These are phyloP conservation scores for Phaetusa simplex DNA, from an alignment of 2,113 vertebrate species.

Conservation along the genomic window DNA sequence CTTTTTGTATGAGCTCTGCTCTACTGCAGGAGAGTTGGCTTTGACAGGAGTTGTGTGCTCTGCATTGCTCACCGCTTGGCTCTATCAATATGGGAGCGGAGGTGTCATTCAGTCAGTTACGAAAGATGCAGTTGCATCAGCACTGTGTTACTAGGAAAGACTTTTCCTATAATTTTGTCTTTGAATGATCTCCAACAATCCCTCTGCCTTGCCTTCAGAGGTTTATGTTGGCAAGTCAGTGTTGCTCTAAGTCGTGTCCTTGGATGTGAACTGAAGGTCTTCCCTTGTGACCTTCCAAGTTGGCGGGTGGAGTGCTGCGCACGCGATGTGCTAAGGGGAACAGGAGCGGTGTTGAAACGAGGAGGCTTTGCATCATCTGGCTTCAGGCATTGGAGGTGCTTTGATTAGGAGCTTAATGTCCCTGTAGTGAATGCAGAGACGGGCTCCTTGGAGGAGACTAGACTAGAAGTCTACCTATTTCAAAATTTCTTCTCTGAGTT, in stretches of 20 bases:
- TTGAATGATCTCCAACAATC: background rate
- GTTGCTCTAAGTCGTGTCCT: background rate
- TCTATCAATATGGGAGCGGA: background rate
- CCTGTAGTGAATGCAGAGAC: background rate
- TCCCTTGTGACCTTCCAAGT: background rate
- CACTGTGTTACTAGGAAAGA: background rate
- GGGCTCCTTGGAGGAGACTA: background rate
- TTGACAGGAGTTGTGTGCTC: background rate
- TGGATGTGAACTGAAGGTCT: background rate
- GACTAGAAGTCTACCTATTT: background rate
- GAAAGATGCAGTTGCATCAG: background rate
- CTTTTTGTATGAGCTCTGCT: background rate
- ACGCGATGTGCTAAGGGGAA: accelerated
- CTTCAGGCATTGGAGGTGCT: background rate
- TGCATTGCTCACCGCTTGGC: background rate
- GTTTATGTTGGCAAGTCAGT: background rate
- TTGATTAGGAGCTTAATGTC: background rate
- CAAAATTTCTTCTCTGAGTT: background rate
- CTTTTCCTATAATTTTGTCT: background rate
- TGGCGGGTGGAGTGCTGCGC: accelerated
- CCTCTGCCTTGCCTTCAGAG: background rate
- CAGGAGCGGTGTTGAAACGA: background rate
- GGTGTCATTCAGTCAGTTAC: background rate
- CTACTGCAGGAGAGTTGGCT: background rate
- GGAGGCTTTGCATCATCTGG: background rate